Evolutionary conservation across 2,888 invertebrate genomes (phyloP), one percentile per base, ranked within the genome.

Genomic region (Tipula unca): DNA sequence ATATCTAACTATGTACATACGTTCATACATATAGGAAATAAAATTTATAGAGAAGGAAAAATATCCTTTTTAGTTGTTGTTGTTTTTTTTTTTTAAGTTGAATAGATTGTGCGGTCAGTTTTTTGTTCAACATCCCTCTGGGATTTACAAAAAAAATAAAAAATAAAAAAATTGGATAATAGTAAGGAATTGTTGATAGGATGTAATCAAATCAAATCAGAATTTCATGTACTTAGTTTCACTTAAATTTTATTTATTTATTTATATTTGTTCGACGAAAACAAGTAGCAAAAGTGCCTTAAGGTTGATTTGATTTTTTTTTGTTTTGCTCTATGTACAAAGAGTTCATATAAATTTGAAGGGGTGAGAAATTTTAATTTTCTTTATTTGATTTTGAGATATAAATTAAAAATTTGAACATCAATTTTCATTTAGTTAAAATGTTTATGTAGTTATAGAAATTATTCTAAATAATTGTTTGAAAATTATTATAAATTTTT

Each of bases 101-200:
- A 69, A 69, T 69, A 69, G 69, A 69, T 69, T 69, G 69, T 69
- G 69, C 69, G 69, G 69, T 69, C 69, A 69, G 69, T 69, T 69
- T 69, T 69, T 69, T 69, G 25, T 69, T 69, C 69, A 10, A 25
- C 69, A 69, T 69, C 25, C 69, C 69, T 69, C 69, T 69, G 69
- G 69, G 69, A 69, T 0, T 69, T 69, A n/a, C 10, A 25, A 54
- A 17, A 4, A 54, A 54, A 54, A n/a, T 54, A 54, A 54, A 54
- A 54, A 17, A 32, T 3, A 48, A 25, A 25, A 69, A 69, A 69
- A 69, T 69, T 69, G 69, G 69, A 69, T 69, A 69, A 25, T 69
- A 69, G 69, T 69, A 69, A 69, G 25, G 69, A 69, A 69, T 69
- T 69, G 69, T 69, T 69, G 69, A 69, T 69, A 69, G 69, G 69